A percentile compares a stretch with the other conserved stretches of the same genome.
Conservation (phyloP, 37 sponge, comb jelly and placozoan species). For the Oopsacas minuta region DNA sequence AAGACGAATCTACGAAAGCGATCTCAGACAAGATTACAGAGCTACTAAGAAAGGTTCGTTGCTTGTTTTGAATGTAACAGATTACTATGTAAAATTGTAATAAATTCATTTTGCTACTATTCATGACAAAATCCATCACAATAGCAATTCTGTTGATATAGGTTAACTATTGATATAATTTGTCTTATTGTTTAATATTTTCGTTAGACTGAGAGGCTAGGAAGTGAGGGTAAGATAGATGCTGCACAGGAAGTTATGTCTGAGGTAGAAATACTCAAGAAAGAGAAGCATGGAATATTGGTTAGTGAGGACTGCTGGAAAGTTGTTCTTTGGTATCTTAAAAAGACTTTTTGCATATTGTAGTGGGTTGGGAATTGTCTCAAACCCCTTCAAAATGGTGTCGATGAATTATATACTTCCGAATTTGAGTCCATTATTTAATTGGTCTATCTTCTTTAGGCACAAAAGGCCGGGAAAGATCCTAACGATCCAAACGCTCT, state of each 20-base stretch:
- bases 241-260: conserved; percentile 67
- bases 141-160: too few species aligned
- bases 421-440: background rate
- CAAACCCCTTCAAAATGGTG: too few species aligned
- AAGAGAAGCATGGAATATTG: conserved; percentile 31
- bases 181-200: background rate
- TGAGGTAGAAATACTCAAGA: conserved; percentile 66
- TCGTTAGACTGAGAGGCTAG: conserved; percentile 52
- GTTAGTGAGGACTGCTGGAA: background rate
- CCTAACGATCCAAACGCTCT: background rate
- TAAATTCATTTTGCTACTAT: too few species aligned
- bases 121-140: too few species aligned
- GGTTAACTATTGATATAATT: background rate
- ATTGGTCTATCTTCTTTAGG: background rate
- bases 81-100: too few species aligned
- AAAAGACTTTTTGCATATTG: too few species aligned
- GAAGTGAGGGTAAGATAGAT: conserved; percentile 63
- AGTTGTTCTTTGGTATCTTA: too few species aligned
- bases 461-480: background rate
- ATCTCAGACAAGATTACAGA: background rate
- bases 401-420: too few species aligned
- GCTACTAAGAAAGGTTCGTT: conserved; percentile 2
- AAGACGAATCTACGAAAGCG: background rate
- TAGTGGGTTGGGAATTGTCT: too few species aligned
- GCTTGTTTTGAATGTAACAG: background rate